Evolutionary conservation across 1,140 invertebrate genomes (phyloP), one percentile per base, ranked within the genome.

Genomic region (Drosophila micromelanica): DNA sequence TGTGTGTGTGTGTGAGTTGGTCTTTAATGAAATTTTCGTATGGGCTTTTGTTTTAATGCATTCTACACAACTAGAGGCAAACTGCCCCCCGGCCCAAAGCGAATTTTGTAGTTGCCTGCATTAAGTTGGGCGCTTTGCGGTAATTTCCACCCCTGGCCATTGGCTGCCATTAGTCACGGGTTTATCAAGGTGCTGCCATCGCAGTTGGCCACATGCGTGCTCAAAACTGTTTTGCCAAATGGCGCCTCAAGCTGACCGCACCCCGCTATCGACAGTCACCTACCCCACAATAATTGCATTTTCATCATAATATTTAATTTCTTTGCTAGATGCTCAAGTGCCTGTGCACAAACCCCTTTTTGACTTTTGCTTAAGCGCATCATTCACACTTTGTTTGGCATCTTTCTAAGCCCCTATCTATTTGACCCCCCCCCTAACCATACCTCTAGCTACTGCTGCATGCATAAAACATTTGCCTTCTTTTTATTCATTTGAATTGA

Each of bases 401-500:
- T 54, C 17, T 59, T 17, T 20, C 45, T 20, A 27, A 12, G 23
- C 15, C 12, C 11, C 20, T 23, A 6, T 13, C 30, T 32, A 7
- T n/a, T n/a, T n/a, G n/a, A n/a, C n/a, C n/a, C n/a, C n/a, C n/a
- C 7, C 5, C 30, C 30, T 32, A 32, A 8, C 37, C 3, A 12
- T 13, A 23, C 51, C 15, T 20, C 61, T 12, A 51, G 27, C 48
- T 23, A 15, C 35, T 62, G 76, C 59, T 71, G 73, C 78, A 87
- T 86, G 81, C 81, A 86, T 86, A 87, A 86, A 76, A 87, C 78
- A 86, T 87, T 86, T 86, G 52, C 51, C 48, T 63, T 69, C 76
- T 72, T 78, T 80, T 80, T 70, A 86, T 81, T 87, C 82, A 86
- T 81, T 86, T 86, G 82, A 81, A 87, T 87, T 86, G 82, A 86